Conservation (phyloP, 2,888 invertebrate genomes). For the Calameuta filiformis region DNA sequence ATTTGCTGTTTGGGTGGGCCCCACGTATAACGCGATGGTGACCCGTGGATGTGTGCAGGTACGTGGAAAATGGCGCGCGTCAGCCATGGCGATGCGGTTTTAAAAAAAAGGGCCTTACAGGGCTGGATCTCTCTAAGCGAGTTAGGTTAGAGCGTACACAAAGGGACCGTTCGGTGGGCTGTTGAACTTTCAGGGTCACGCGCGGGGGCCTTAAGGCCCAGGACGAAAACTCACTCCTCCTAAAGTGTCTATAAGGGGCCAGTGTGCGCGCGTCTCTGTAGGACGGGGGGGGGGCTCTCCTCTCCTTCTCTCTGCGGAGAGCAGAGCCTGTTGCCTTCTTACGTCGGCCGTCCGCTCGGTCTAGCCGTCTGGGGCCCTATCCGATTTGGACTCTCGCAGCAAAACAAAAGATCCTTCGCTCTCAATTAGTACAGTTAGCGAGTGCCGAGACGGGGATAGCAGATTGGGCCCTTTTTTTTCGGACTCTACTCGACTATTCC, state of each 20-base stretch:
- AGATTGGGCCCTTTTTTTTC: background rate
- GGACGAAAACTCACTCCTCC: slow-evolving; percentile 11
- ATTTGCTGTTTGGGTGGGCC: background rate
- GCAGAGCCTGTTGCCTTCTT: background rate
- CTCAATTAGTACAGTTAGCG: background rate
- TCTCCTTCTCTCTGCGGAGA: background rate
- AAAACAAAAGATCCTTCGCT: background rate
- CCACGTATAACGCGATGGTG: background rate
- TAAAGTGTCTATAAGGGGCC: background rate
- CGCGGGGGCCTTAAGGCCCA: slow-evolving; percentile 18
- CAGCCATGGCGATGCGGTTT: background rate
- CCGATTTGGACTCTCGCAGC: background rate
- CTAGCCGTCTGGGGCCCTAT: background rate
- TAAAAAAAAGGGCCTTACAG: background rate
- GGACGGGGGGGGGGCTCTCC: background rate
- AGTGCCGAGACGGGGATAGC: background rate
- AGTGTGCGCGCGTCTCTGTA: background rate
- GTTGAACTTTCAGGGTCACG: slow-evolving; percentile 27
- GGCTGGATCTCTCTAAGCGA: background rate
- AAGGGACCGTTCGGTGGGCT: slow-evolving; percentile 46
- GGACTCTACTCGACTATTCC: background rate
- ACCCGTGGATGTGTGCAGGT: background rate
- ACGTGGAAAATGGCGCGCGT: background rate
- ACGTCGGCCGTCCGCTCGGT: background rate
- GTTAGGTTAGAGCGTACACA: slow-evolving; percentile 59